These are phyloP conservation scores for Clamator glandarius DNA, from an alignment of 2,797 vertebrate genomes.

Conservation along the genomic window DNA sequence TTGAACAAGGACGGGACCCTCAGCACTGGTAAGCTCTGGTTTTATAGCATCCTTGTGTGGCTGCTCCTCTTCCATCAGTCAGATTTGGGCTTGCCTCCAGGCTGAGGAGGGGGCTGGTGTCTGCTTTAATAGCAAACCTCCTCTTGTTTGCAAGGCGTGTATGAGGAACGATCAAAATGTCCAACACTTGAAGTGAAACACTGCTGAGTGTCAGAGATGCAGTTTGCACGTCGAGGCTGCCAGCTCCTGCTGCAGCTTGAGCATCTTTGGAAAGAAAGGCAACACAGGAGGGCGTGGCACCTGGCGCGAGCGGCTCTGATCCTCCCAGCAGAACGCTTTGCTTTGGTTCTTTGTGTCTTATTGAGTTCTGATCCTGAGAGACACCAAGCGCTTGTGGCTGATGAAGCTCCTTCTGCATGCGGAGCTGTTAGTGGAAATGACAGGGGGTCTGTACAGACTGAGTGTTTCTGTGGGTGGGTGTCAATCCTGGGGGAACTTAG, in stretches of 20 bases:
- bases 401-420: background rate
- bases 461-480: background rate
- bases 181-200: background rate
- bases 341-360: background rate
- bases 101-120: background rate
- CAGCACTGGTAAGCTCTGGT: conserved; percentile 76
- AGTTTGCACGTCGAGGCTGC: background rate
- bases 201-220: background rate
- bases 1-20: conserved; percentile 79
- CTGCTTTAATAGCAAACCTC: background rate
- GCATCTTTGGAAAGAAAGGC: background rate
- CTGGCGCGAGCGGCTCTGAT: background rate
- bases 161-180: background rate
- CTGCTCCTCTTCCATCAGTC: background rate
- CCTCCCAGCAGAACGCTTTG: background rate
- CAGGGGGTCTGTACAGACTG: background rate
- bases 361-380: background rate
- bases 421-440: background rate
- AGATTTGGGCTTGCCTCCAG: background rate
- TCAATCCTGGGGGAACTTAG: background rate
- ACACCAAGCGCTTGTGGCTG: background rate
- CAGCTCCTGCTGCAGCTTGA: background rate
- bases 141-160: background rate
- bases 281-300: background rate
- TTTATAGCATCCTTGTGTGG: accelerated